Evolutionary conservation across 2,113 vertebrate species (phyloP).

Genomic region (Caracal caracal): DNA sequence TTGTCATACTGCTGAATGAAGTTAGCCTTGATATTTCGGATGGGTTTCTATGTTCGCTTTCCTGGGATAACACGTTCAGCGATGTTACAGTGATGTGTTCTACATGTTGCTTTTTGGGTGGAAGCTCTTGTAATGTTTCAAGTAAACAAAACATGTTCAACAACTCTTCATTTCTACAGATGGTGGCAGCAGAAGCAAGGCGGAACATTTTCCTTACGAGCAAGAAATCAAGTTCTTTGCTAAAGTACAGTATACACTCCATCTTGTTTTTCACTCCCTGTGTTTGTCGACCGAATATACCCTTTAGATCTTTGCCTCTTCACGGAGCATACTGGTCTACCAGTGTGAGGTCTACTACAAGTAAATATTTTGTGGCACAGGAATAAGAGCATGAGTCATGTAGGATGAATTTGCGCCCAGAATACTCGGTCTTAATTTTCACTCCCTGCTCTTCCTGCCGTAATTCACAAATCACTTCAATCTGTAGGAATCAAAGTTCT

Average conservation of each 20-base stretch:
- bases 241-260: constrained; percentile 89
- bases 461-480: not conserved
- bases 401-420: not conserved
- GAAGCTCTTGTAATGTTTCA: not conserved
- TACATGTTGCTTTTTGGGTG: not conserved
- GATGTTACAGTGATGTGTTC: not conserved
- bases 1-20: not conserved
- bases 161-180: constrained; percentile 87
- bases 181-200: constrained; percentile 89
- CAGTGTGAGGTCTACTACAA: not conserved
- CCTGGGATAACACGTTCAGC: not conserved
- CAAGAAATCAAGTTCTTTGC: constrained; percentile 99
- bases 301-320: not conserved
- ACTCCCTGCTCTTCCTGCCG: not conserved
- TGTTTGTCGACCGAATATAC: constrained; percentile 32
- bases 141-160: constrained; percentile 9
- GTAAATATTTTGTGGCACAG: not conserved
- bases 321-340: not conserved
- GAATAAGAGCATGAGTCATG: constrained; percentile 25
- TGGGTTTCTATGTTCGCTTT: not conserved
- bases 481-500: not conserved
- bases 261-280: constrained; percentile 63
- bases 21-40: not conserved
- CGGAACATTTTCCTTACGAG: constrained; percentile 93
- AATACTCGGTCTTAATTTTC: not conserved